Evolutionary conservation across 1,140 invertebrate genomes (phyloP), one percentile per base, ranked within the genome.

Genomic region (Formica selysi): DNA sequence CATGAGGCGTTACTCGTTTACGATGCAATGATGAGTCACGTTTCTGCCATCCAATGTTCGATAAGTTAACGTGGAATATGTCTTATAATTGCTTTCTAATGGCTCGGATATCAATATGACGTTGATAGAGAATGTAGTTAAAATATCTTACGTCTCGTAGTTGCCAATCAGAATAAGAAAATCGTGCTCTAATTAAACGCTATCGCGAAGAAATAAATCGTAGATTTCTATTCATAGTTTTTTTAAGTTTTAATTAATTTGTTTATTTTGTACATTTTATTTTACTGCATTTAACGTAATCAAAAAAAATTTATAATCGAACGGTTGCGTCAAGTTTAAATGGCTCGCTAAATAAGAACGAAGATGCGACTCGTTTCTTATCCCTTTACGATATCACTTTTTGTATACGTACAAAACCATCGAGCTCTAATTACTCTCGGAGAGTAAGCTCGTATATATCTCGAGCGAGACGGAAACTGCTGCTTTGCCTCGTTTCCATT

Each of bases 371-470:
- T 19, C 7, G 8, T 2, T 41, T 44, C n/a, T 79, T 67, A 48
- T 71, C 2, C 11, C 32, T 26, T 16, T 32, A 22, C 44, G 57
- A 44, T 71, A 8, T 62, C 16, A 38, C 19, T 13, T 19, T 51
- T 32, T 41, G 61, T n/a, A 11, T 67, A 59, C 22, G 26, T 48
- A 48, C 80, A 22, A 84, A 70, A 84, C 16, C 68, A 84, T 73
- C 68, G 65, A 57, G 73, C 36, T 86, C 84, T 86, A 86, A 87
- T 87, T 87, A 86, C 61, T 67, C 48, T 32, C 64, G n/a, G 48
- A 32, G 26, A 22, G 16, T 70, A 64, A 44, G n/a, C 65, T 86
- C 86, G 83, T 87, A 79, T 67, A 86, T 86, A 32, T 67, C 68
- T 57, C 22, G 22, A 11, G 51, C 22, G 16, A 54, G 32, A 36